A percentile compares a stretch with the other conserved stretches of the same genome.
phyloP scores from a whole-genome alignment of 2,888 invertebrate genomes.

The Dione juno region DNA sequence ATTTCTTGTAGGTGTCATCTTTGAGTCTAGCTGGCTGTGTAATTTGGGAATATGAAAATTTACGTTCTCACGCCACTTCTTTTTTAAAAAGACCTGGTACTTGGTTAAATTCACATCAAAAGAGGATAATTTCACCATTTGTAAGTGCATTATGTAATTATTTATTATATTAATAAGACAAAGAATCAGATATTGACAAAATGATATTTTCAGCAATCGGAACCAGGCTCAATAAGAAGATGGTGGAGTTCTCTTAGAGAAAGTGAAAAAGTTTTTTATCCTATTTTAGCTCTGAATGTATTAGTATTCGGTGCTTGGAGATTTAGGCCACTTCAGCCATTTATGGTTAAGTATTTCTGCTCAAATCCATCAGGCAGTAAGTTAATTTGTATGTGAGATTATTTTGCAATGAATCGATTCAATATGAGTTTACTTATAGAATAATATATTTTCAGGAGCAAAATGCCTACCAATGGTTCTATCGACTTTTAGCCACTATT shows the following conservation, averaged over 20 bases:
- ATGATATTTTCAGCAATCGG: constrained; percentile 60
- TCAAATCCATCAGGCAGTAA: constrained; percentile 91
- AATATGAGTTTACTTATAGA: background rate
- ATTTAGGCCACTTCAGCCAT: constrained; percentile 86
- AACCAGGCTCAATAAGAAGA: constrained; percentile 71
- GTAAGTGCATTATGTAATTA: constrained; percentile 52
- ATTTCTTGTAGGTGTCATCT: constrained; percentile 83
- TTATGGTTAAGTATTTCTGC: constrained; percentile 93
- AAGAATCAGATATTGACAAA: background rate
- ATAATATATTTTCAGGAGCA: constrained; percentile 79
- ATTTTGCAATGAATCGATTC: too few species aligned
- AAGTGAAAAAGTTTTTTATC: constrained; percentile 90
- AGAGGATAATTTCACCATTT: constrained; percentile 60
- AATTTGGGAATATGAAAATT: constrained; percentile 93
- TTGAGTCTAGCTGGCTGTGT: constrained; percentile 89
- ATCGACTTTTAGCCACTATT: constrained; percentile 97
- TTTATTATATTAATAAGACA: background rate
- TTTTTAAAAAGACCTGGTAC: constrained; percentile 79
- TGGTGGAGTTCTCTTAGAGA: constrained; percentile 90
- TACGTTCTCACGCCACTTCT: constrained; percentile 81
- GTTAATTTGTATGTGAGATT: constrained; percentile 52
- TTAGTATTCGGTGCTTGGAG: constrained; percentile 93
- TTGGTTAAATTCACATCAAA: constrained; percentile 79
- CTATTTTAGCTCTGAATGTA: constrained; percentile 90
- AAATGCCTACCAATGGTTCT: constrained; percentile 94